These are phyloP conservation scores for Sphyrna mokarran DNA, from an alignment of 2,113 vertebrate species.

Conservation along the genomic window DNA sequence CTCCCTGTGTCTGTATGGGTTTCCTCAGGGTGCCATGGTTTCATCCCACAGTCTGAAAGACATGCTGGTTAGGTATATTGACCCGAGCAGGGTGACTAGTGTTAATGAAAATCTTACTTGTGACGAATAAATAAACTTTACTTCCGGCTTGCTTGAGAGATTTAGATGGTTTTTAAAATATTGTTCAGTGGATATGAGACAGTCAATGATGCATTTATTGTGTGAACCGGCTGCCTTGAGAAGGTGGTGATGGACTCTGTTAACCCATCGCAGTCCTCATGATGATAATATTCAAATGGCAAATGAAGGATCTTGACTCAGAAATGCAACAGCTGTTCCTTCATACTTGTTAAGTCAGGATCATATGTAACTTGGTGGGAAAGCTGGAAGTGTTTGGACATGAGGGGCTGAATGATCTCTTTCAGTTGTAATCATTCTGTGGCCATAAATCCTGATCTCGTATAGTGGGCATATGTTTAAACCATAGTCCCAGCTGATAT, in stretches of 20 bases:
- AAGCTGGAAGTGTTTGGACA: not conserved
- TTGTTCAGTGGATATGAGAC: not conserved
- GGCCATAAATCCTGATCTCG: not conserved
- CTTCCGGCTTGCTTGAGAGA: not conserved
- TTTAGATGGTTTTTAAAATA: not conserved
- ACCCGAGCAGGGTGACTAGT: too few species aligned
- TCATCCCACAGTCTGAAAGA: too few species aligned
- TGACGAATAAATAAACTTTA: too few species aligned
- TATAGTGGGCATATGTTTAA: not conserved
- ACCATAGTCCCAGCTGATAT: not conserved
- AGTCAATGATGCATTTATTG: not conserved
- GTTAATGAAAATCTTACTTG: too few species aligned
- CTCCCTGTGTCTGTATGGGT: too few species aligned
- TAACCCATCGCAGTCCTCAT: not conserved
- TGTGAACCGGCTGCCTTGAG: not conserved
- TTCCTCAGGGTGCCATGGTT: too few species aligned
- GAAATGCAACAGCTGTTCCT: not conserved
- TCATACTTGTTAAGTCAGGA: not conserved
- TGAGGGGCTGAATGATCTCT: not conserved
- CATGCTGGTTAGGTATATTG: too few species aligned
- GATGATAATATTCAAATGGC: not conserved
- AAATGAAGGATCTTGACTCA: not conserved
- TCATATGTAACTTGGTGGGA: not conserved
- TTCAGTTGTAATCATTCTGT: not conserved
- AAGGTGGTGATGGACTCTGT: not conserved